Evolutionary conservation across 2,113 vertebrate genomes (phyloP).

Genomic region (Cygnus atratus): DNA sequence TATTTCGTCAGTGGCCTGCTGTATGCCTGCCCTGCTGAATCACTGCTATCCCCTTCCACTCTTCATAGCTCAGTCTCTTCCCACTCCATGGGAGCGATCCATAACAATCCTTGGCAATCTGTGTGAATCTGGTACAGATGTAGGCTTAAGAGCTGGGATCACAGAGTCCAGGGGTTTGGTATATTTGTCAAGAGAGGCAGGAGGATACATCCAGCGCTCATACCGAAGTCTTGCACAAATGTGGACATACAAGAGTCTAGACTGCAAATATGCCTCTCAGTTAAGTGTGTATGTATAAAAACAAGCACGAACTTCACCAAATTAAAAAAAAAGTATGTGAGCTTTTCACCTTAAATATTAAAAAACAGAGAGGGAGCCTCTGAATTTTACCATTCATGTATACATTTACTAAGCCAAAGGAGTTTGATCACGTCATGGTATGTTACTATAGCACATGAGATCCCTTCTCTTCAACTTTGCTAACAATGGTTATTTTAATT

Average conservation of each 20-base stretch:
- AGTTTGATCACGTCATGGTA: slow-evolving; percentile 22
- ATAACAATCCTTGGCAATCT: slow-evolving; percentile 13
- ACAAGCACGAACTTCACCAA: neutral
- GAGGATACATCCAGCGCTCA: neutral
- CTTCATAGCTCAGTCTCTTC: slow-evolving; percentile 9
- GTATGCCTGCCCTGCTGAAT: neutral
- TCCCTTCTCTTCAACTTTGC: neutral
- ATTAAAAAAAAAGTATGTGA: neutral
- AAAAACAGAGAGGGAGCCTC: neutral
- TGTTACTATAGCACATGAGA: neutral
- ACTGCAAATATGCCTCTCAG: neutral
- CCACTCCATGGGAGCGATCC: slow-evolving; percentile 21
- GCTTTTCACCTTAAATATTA: neutral
- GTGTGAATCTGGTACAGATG: neutral
- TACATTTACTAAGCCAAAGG: slow-evolving; percentile 64
- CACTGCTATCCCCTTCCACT: neutral
- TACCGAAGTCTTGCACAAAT: neutral
- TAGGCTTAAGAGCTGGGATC: neutral
- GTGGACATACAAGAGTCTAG: neutral
- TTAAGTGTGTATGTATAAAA: rapidly evolving
- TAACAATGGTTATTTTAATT: neutral
- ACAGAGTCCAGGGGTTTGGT: neutral
- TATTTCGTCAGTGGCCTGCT: neutral
- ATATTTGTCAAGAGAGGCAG: neutral
- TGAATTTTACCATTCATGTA: slow-evolving; percentile 18